Percentiles rank a stretch among this genome's conserved stretches.
These are phyloP conservation scores for Acanthurus tractus DNA, from an alignment of 2,797 vertebrate species.

Conservation along the genomic window DNA sequence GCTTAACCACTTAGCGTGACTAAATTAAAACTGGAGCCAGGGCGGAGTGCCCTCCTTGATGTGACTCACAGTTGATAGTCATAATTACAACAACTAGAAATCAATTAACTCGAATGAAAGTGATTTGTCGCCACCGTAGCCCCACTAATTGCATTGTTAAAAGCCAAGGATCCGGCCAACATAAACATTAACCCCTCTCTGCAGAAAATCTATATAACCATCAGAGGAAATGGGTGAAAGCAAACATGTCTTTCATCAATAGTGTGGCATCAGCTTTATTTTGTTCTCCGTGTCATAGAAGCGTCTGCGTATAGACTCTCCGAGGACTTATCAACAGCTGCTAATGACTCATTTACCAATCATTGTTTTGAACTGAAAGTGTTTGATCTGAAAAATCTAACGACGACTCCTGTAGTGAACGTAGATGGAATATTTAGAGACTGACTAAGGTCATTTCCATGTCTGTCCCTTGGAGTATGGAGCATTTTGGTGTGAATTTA, in stretches of 20 bases:
- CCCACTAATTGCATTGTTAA: constrained; percentile 80
- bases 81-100: constrained; percentile 82
- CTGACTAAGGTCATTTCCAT: constrained; percentile 15
- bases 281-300: constrained; percentile 12
- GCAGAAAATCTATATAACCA: constrained; percentile 73
- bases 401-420: not conserved
- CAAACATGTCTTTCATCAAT: constrained; percentile 65
- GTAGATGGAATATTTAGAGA: constrained; percentile 1
- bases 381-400: constrained; percentile 18
- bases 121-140: constrained; percentile 77
- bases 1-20: constrained; percentile 55
- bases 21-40: constrained; percentile 65
- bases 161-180: constrained; percentile 70
- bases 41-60: constrained; percentile 61
- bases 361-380: constrained; percentile 27
- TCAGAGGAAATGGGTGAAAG: constrained; percentile 68
- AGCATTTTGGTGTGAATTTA: constrained; percentile 10
- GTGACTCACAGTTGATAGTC: constrained; percentile 79
- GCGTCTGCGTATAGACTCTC: constrained; percentile 50
- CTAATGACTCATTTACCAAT: constrained; percentile 43
- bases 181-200: constrained; percentile 73
- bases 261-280: constrained; percentile 55
- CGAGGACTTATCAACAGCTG: constrained; percentile 33
- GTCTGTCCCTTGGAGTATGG: not conserved
- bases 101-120: constrained; percentile 80